These are phyloP conservation scores for Digitonthophagus gazella DNA, from an alignment of 2,888 invertebrate species.

Conservation along the genomic window DNA sequence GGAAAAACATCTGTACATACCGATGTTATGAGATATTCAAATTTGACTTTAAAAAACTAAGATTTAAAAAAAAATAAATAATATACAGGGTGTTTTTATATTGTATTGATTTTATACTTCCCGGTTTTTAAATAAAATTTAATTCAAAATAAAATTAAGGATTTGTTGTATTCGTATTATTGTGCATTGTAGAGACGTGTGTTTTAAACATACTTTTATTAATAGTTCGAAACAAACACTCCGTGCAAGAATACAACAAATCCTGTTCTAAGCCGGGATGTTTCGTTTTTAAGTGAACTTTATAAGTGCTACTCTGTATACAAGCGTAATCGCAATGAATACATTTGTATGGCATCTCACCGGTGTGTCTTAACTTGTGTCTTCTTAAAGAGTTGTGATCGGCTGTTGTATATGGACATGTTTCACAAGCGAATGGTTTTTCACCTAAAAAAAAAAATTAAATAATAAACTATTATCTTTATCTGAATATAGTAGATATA, in stretches of 20 bases:
- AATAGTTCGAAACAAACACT: constrained; percentile 64
- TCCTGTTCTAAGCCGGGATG: constrained; percentile 69
- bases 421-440: constrained; percentile 74
- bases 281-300: constrained; percentile 73
- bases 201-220: constrained; percentile 61
- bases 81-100: too few species aligned
- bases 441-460: constrained; percentile 56
- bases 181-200: constrained; percentile 56
- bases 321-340: constrained; percentile 75
- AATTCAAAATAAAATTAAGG: background rate
- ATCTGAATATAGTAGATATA: background rate
- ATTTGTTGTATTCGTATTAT: constrained; percentile 36
- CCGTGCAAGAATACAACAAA: constrained; percentile 61
- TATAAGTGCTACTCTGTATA: constrained; percentile 77
- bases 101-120: background rate
- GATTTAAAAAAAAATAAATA: background rate
- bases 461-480: constrained; percentile 6
- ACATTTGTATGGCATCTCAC: constrained; percentile 74
- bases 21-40: too few species aligned
- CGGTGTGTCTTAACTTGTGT: constrained; percentile 75
- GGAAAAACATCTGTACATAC: too few species aligned
- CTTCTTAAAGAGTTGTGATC: constrained; percentile 81
- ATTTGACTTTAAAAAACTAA: too few species aligned
- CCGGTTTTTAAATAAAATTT: background rate
- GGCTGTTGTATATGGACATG: constrained; percentile 69